A percentile compares a stretch with the other conserved stretches of the same genome.
These are phyloP conservation scores for Drosophila yooni DNA, from an alignment of 2,888 invertebrate genomes.

Conservation along the genomic window DNA sequence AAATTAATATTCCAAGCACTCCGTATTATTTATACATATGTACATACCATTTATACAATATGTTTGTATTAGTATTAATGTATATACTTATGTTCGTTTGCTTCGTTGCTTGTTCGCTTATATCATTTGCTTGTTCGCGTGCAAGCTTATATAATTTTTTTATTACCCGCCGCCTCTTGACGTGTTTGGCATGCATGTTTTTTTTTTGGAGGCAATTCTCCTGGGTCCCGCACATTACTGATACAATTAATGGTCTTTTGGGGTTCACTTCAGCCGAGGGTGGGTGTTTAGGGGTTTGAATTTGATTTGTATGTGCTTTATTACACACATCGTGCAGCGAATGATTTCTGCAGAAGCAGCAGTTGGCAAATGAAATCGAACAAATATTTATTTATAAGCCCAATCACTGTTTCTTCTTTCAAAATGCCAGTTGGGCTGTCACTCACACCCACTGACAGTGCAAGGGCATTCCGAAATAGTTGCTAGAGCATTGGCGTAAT, in stretches of 20 bases:
- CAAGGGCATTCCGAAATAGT: conserved; percentile 70
- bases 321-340: conserved; percentile 28
- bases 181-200: conserved; percentile 65
- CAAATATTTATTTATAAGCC: conserved; percentile 75
- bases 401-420: conserved; percentile 22
- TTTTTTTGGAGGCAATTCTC: conserved; percentile 23
- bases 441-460: conserved; percentile 49
- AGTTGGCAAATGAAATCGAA: conserved; percentile 66
- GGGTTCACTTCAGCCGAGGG: conserved; percentile 6
- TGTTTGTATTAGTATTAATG: neutral
- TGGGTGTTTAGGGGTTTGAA: conserved; percentile 11
- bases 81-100: conserved; percentile 17
- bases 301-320: conserved; percentile 70
- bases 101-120: conserved; percentile 37
- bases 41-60: neutral
- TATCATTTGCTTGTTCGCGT: conserved; percentile 62
- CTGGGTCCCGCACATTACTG: conserved; percentile 37
- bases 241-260: conserved; percentile 71
- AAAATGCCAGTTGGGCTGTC: conserved; percentile 29
- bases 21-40: neutral
- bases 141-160: conserved; percentile 75
- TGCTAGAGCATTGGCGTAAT: conserved; percentile 64
- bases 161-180: conserved; percentile 58
- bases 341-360: conserved; percentile 57
- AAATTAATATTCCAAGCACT: neutral